Evolutionary conservation across 2,113 vertebrate genomes (phyloP), one percentile per base, ranked within the genome.

Genomic region (Lampris megalopsis): DNA sequence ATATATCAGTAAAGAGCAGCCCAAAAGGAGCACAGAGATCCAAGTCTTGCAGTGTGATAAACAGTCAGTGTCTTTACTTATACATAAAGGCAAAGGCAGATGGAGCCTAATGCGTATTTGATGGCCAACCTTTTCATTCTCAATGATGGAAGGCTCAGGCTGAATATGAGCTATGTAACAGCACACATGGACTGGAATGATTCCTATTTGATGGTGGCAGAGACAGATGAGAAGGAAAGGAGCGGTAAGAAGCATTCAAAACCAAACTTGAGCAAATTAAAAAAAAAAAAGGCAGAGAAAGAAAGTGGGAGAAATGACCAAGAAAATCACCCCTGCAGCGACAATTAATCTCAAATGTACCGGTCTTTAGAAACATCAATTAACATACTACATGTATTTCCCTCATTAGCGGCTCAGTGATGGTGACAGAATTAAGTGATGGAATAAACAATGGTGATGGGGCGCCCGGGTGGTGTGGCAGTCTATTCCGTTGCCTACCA

Each of bases 81-180:
- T 83, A 83, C 84, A 85, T 80, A 82, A 86, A 86, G 75, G 73
- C 24, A 79, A 75, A 68, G 77, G 63, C 75, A 77, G 88, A 79
- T 72, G 67, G 81, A 86, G 75, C 81, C 73, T 71, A 87, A 90
- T 80, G 63, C 53, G 52, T 35, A 84, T 71, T 75, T 63, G 65
- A 71, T 71, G 71, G 83, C 79, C 63, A 77, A 66, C 73, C 66
- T 88, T 89, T 81, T 79, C 78, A 63, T 71, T 89, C 75, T 77
- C 84, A 24, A 56, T 64, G 77, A 82, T 74, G 72, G 87, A 81
- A 77, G 79, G 65, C 82, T 67, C 74, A 47, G 53, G 38, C 68
- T 57, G 68, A 89, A 75, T 72, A 71, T 66, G 80, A 86, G 73
- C 67, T 73, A 57, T 65, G 68, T 71, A 88, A 85, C 66, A 69